These are phyloP conservation scores for Phyllotreta striolata DNA, from an alignment of 2,888 invertebrate genomes.

Conservation along the genomic window DNA sequence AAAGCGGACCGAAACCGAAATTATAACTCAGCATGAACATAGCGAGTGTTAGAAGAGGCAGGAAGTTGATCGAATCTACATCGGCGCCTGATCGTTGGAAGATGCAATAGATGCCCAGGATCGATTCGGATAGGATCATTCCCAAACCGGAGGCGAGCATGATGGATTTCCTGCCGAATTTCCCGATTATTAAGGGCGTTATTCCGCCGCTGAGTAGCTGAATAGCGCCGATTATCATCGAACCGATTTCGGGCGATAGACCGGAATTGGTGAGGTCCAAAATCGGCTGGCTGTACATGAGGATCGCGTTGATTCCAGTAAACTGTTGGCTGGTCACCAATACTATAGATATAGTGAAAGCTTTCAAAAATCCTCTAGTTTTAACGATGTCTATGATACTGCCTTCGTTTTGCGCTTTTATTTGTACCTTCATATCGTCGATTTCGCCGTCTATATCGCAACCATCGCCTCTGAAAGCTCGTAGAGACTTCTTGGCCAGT, in stretches of 20 bases:
- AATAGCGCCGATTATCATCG: conserved; percentile 80
- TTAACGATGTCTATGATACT: conserved; percentile 54
- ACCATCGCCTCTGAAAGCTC: conserved; percentile 54
- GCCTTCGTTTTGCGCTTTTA: conserved; percentile 22
- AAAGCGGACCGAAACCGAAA: conserved; percentile 73
- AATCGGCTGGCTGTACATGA: conserved; percentile 79
- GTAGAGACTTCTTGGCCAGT: conserved; percentile 65
- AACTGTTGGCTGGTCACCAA: conserved; percentile 85
- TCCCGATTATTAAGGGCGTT: conserved; percentile 81
- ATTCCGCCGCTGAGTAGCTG: conserved; percentile 77
- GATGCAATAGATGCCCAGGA: conserved; percentile 68
- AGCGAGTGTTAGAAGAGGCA: conserved; percentile 21
- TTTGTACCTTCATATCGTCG: conserved; percentile 21
- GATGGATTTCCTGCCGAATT: conserved; percentile 75
- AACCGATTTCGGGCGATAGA: conserved; percentile 67
- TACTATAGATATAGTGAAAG: conserved; percentile 72
- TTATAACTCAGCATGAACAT: conserved; percentile 72
- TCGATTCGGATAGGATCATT: conserved; percentile 62
- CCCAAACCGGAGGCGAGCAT: conserved; percentile 75
- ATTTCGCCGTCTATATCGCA: conserved; percentile 24
- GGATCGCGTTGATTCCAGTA: conserved; percentile 80
- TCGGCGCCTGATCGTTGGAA: conserved; percentile 59
- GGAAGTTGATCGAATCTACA: conserved; percentile 20
- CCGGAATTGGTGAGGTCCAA: conserved; percentile 72
- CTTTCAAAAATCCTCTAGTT: conserved; percentile 57